Base-by-base conservation (phyloP, 2,113 vertebrate species). In the Corythornis cristatus region DNA sequence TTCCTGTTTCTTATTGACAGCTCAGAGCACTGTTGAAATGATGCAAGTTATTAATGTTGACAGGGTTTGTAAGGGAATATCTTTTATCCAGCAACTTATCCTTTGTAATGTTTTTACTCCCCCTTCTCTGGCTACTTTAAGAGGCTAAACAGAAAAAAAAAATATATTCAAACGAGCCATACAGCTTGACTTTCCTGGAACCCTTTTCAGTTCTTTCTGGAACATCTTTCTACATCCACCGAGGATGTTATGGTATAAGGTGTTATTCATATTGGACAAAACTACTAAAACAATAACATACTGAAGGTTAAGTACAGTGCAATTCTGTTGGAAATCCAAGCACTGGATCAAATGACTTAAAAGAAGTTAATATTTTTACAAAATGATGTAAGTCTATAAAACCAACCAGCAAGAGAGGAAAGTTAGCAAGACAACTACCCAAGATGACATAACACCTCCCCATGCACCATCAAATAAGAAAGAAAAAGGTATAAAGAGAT, bases 191-290 rank as follows among this genome's bases (percentile, higher is more conserved):
- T 95, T 96, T 90, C 83, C 89, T 89, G 71, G 89, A 95, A 90
- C 13, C 50, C 33, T 78, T 87, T 93, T 76, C 57, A 87, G 65
- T 62, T 93, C 89, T 88, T 95, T 95, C 86, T 96, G 94, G 93
- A 94, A 94, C 79, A 66, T 79, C 89, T 88, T 96, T 86, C 87
- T 89, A 80, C 67, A 71, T 81, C 61, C 60, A 89, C 90, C 0
- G 9, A 95, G 87, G 94, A 90, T 93, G 90, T 95, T 96, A 95
- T 96, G 90, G 80, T 89, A 73, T 94, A 82, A 95, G 89, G 74
- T 96, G 89, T 93, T 95, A 88, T 93, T 95, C 96, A 87, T 93
- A 71, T 92, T 93, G 93, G 91, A 96, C 86, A 91, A 95, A 95
- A 95, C 79, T 93, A 92, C 86, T 93, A 85, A 94, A 93, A 94